These are phyloP conservation scores for Folsomia candida DNA, from an alignment of 2,888 invertebrate species.

Conservation along the genomic window DNA sequence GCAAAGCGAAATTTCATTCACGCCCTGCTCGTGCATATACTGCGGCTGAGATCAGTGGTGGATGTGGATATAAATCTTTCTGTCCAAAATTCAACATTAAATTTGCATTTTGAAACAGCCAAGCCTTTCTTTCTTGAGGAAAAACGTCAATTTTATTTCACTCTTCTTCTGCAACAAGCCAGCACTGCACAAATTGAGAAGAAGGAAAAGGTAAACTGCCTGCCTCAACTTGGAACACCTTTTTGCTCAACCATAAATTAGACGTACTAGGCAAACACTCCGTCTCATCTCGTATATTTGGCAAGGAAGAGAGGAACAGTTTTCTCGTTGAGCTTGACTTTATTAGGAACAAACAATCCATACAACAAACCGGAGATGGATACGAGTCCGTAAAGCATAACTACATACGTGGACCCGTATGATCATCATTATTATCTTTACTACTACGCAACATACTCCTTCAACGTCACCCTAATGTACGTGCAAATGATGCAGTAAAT, in stretches of 20 bases:
- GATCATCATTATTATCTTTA: background rate
- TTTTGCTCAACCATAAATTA: background rate
- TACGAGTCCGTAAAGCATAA: too few species aligned
- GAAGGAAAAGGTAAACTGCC: background rate
- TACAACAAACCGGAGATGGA: background rate
- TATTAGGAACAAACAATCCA: background rate
- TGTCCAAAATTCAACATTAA: slow-evolving; percentile 15
- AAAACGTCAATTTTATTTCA: background rate
- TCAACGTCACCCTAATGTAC: background rate
- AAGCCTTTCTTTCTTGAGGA: background rate
- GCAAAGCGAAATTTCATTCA: slow-evolving; percentile 9
- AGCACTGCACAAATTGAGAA: background rate
- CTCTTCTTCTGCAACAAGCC: background rate
- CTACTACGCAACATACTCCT: too few species aligned
- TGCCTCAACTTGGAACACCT: background rate
- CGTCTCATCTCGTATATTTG: too few species aligned
- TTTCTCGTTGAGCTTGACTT: background rate
- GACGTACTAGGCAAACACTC: background rate
- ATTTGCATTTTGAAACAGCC: slow-evolving; percentile 16
- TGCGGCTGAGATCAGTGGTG: background rate
- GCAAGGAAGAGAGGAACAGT: background rate
- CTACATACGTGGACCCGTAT: background rate
- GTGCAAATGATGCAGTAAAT: background rate
- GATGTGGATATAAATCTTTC: slow-evolving; percentile 10
- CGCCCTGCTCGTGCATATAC: slow-evolving; percentile 1